A percentile compares a stretch with the other conserved stretches of the same genome.
Conservation (phyloP, 2,113 vertebrate species). For the Hypanus sabinus region DNA sequence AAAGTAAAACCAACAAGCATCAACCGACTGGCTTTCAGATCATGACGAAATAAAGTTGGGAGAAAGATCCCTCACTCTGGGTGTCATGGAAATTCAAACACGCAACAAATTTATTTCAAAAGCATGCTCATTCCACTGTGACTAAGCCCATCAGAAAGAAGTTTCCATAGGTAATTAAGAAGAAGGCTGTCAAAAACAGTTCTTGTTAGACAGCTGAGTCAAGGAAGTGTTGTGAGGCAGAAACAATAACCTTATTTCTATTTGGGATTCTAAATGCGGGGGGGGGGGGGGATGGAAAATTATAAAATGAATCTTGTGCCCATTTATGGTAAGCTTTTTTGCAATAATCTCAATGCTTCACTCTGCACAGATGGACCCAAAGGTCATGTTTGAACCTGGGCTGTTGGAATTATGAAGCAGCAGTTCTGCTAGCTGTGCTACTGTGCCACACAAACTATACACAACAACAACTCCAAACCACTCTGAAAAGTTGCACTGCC, state of each 20-base stretch:
- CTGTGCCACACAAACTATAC: neutral
- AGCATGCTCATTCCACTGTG: neutral
- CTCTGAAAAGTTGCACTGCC: neutral
- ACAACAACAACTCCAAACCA: neutral
- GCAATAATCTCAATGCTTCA: neutral
- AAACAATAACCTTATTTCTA: neutral
- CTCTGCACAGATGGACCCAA: no score
- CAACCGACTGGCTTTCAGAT: neutral
- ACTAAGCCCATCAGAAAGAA: neutral
- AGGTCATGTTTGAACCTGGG: no score
- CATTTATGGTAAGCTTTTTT: neutral
- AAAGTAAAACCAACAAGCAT: neutral
- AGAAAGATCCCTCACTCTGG: neutral
- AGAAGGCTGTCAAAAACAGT: neutral
- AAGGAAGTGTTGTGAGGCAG: neutral
- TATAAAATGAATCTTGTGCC: neutral
- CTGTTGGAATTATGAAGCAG: no score
- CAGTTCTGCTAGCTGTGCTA: no score
- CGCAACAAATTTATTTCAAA: constrained; percentile 10
- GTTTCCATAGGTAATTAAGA: neutral
- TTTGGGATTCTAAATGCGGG: neutral
- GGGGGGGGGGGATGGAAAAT: neutral
- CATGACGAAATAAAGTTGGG: neutral
- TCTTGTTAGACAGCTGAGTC: neutral
- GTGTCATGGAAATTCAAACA: neutral